Base-by-base conservation (phyloP, 2,888 invertebrate genomes). In the Peribatodes rhomboidaria region DNA sequence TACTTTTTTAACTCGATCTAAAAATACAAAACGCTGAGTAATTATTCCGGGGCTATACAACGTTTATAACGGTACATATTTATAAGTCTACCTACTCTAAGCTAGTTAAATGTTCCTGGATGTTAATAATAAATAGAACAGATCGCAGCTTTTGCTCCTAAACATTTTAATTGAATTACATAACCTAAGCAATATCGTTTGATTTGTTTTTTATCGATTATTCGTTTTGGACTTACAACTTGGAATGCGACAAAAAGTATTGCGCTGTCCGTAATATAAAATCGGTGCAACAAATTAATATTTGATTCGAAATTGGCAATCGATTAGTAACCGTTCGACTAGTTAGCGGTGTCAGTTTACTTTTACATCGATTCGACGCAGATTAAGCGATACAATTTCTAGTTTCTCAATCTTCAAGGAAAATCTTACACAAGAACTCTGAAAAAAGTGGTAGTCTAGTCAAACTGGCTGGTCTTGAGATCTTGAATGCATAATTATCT, bases 231-330 rank as follows among this genome's bases (percentile, higher is more conserved):
- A 52, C 7, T n/a, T 31, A 7, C 18, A 31, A 66, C 9, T 42
- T 31, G 46, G 49, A 50, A 54, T 50, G 35, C 8, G 50, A 70
- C 67, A 68, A 73, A 75, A 77, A 70, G 61, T 69, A 70, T 73
- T 75, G 70, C 70, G 55, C 77, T 75, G 71, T 69, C 71, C 75
- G 72, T 79, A 71, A 80, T 77, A 76, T 71, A 77, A 77, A 73
- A 79, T 78, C 70, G 75, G 71, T 77, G 80, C 78, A 80, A 78
- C 78, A 52, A 70, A 72, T 67, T 74, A 64, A 62, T 76, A 71
- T 81, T 78, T 81, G 83, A 84, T 79, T 83, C 74, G 71, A 79
- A 84, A 81, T 84, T 83, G 79, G 80, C 81, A 87, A 87, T 86
- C 80, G 82, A 84, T 87, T 86, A 81, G 78, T 73, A 76, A 78